These are phyloP conservation scores for Alethe castanea DNA, from an alignment of 2,113 vertebrate genomes.

Conservation along the genomic window DNA sequence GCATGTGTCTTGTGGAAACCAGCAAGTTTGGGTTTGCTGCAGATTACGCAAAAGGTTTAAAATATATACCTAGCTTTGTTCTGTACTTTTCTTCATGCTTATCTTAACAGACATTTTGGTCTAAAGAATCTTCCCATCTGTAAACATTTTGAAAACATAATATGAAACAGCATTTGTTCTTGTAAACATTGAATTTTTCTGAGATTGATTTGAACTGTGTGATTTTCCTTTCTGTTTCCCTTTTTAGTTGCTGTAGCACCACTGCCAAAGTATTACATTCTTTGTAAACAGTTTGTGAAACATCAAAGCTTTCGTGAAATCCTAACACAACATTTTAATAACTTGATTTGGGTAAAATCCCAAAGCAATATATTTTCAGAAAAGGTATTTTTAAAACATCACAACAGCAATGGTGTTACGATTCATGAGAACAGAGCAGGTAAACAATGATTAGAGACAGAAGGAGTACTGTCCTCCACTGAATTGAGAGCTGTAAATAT, in stretches of 20 bases:
- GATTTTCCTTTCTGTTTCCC: neutral
- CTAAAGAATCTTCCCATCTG: neutral
- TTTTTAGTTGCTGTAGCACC: neutral
- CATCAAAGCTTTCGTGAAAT: neutral
- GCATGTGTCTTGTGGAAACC: neutral
- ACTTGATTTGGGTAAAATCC: neutral
- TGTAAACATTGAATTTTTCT: neutral
- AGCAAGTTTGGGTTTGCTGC: neutral
- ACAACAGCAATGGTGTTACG: neutral
- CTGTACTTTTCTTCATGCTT: neutral
- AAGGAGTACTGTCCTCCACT: neutral
- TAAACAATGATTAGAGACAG: neutral
- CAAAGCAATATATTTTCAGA: neutral
- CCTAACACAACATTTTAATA: neutral
- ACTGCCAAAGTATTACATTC: neutral
- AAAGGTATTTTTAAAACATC: neutral
- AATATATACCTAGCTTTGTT: neutral
- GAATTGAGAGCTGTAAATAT: neutral
- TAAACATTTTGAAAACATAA: neutral
- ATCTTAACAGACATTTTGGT: neutral
- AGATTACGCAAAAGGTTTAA: neutral
- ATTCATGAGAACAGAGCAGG: neutral
- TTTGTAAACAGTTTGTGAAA: neutral
- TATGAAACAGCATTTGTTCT: neutral
- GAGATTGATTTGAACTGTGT: neutral